Conservation (phyloP, 2,888 invertebrate species). For the Keiferia lycopersicella region DNA sequence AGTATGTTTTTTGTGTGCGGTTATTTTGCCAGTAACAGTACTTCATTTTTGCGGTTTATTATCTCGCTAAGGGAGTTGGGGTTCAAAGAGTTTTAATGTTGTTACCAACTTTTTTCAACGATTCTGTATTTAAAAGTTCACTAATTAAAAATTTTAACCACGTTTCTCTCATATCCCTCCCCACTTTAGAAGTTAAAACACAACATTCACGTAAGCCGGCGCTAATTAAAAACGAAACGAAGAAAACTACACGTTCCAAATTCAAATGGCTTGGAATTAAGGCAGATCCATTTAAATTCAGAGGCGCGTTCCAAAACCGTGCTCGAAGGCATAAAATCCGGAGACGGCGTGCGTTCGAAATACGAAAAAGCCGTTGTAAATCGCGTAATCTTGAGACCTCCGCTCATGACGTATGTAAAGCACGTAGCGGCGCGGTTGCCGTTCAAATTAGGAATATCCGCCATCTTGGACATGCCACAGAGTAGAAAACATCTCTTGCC, state of each 20-base stretch:
- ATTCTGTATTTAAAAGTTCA: slow-evolving; percentile 2
- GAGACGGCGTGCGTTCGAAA: slow-evolving; percentile 63
- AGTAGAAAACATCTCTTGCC: slow-evolving; percentile 32
- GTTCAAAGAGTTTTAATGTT: background rate
- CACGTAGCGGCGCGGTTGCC: slow-evolving; percentile 63
- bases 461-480: slow-evolving; percentile 58
- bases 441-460: slow-evolving; percentile 64
- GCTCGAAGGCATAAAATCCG: slow-evolving; percentile 65
- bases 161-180: background rate
- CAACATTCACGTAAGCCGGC: slow-evolving; percentile 10
- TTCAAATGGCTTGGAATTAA: slow-evolving; percentile 51
- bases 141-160: slow-evolving; percentile 4
- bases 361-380: slow-evolving; percentile 76
- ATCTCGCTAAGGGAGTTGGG: slow-evolving; percentile 23
- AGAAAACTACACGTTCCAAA: slow-evolving; percentile 56
- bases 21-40: slow-evolving; percentile 23
- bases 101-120: background rate
- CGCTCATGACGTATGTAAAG: slow-evolving; percentile 75
- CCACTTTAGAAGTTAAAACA: background rate
- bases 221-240: slow-evolving; percentile 33
- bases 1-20: slow-evolving; percentile 46
- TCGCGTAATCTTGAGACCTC: slow-evolving; percentile 78
- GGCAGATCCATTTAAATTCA: slow-evolving; percentile 69
- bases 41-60: slow-evolving; percentile 29
- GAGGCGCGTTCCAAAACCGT: slow-evolving; percentile 51